Conservation (phyloP, 2,888 invertebrate species). For the Eupelmus urozonus region DNA sequence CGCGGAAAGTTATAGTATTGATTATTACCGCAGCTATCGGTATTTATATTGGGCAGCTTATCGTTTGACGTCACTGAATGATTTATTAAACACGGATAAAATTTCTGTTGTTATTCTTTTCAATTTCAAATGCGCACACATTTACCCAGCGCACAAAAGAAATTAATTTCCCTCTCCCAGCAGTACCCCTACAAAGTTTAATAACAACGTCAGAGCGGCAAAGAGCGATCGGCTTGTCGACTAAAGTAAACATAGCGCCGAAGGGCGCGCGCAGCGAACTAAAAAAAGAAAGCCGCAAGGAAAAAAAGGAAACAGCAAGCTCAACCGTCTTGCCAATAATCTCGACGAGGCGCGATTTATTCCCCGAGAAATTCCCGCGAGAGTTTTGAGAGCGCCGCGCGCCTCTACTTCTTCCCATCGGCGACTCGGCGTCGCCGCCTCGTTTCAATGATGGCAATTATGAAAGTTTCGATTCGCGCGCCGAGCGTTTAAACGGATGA, state of each 20-base stretch:
- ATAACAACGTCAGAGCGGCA: background rate
- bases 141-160: no score
- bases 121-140: no score
- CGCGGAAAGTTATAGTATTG: no score
- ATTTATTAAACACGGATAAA: no score
- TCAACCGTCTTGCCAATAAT: background rate
- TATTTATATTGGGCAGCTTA: no score
- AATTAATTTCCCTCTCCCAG: no score
- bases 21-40: no score
- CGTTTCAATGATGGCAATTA: constrained; percentile 36
- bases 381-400: background rate
- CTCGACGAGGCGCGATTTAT: background rate
- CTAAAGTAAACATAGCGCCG: constrained; percentile 18
- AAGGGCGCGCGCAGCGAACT: constrained; percentile 19
- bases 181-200: no score
- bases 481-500: constrained; percentile 38
- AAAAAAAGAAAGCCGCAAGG: no score
- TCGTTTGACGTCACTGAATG: no score
- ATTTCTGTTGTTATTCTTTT: no score
- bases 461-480: constrained; percentile 43
- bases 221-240: background rate
- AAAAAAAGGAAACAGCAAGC: background rate
- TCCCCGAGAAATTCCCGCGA: constrained; percentile 15
- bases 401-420: background rate
- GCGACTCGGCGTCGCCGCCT: background rate